Conservation (phyloP, 2,797 vertebrate species). For the Kryptopterus vitreolus region DNA sequence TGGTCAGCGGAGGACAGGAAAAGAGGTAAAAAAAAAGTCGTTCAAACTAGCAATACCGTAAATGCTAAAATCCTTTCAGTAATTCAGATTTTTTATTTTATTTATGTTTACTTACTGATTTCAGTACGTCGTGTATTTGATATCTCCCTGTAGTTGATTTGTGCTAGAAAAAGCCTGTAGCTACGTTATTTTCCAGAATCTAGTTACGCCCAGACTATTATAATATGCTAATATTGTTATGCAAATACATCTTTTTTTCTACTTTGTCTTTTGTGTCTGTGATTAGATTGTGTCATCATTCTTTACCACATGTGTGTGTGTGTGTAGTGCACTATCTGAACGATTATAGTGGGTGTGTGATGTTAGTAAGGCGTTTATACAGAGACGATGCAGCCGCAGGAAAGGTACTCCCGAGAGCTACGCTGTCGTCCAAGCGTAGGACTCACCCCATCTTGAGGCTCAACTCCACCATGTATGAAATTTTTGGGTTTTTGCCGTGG, state of each 20-base stretch:
- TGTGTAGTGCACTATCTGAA: conserved; percentile 85
- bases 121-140: too few relatives aligned
- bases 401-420: conserved; percentile 87
- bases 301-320: background rate
- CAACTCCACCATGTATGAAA: conserved; percentile 93
- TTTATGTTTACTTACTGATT: too few relatives aligned
- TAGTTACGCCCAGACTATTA: too few relatives aligned
- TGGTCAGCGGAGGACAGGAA: conserved; percentile 73
- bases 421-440: conserved; percentile 83
- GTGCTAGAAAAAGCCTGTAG: background rate
- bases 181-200: background rate
- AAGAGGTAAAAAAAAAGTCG: conserved; percentile 71
- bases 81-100: too few relatives aligned
- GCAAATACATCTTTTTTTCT: background rate
- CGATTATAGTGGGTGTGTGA: conserved; percentile 86
- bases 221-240: background rate
- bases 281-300: background rate
- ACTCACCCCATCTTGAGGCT: conserved; percentile 95
- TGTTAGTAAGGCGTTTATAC: conserved; percentile 91
- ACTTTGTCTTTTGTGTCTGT: background rate
- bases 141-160: background rate
- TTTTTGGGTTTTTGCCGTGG: too few relatives aligned
- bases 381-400: conserved; percentile 92
- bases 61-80: too few relatives aligned
- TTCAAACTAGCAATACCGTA: too few relatives aligned